Conservation (phyloP, 2,888 invertebrate species). For the Germaria angustata region DNA sequence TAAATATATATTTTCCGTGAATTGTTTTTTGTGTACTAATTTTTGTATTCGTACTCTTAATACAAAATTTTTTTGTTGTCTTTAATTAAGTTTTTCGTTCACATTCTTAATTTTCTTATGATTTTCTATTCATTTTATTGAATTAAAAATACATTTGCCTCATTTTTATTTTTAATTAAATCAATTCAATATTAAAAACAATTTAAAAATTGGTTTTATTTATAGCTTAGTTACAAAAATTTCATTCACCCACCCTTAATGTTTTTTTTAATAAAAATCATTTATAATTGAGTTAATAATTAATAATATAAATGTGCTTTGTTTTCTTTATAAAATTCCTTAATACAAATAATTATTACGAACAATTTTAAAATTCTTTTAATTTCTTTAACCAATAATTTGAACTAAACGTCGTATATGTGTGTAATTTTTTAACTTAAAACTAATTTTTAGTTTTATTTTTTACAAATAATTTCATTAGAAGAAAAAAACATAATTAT, state of each 20-base stretch:
- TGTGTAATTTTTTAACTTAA: constrained; percentile 73
- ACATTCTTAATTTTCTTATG: constrained; percentile 45
- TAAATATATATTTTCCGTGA: constrained; percentile 78
- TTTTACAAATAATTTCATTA: constrained; percentile 47
- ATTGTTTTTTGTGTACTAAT: constrained; percentile 79
- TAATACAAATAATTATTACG: constrained; percentile 27
- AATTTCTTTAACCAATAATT: constrained; percentile 68
- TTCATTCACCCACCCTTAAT: constrained; percentile 52
- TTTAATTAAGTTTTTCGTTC: constrained; percentile 55
- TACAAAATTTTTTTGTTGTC: constrained; percentile 69
- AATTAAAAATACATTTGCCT: constrained; percentile 44
- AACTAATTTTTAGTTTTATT: constrained; percentile 42
- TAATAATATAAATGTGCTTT: constrained; percentile 62
- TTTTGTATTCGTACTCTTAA: constrained; percentile 76
- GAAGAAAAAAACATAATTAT: constrained; percentile 29
- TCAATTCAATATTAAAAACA: constrained; percentile 35
- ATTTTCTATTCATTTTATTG: constrained; percentile 58
- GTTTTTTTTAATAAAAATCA: constrained; percentile 38
- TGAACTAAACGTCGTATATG: constrained; percentile 75
- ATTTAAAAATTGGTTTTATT: constrained; percentile 44
- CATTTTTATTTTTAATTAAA: constrained; percentile 14
- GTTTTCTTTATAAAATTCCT: constrained; percentile 44
- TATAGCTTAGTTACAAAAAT: constrained; percentile 46
- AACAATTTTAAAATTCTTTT: constrained; percentile 11
- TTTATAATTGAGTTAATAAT: constrained; percentile 52